Percentiles rank a stretch among this genome's conserved stretches.
These are phyloP conservation scores for Meda fulgida DNA, from an alignment of 2,797 vertebrate genomes.

Conservation along the genomic window DNA sequence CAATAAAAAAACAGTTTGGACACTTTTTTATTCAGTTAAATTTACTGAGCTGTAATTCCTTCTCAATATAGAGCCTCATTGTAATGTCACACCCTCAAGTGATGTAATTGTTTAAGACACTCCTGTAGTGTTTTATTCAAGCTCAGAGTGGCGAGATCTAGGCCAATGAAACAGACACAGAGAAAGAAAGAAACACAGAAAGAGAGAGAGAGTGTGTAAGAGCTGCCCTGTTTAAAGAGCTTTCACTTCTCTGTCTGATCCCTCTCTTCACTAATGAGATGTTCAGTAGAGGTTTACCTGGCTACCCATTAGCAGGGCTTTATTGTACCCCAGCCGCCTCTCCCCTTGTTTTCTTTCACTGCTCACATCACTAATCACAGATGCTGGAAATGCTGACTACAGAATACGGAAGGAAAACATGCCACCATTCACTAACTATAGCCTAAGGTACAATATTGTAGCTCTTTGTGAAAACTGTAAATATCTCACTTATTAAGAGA, in stretches of 20 bases:
- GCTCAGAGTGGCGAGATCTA: constrained; percentile 19
- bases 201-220: background rate
- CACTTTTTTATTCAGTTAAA: background rate
- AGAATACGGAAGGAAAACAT: constrained; percentile 43
- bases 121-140: constrained; percentile 49
- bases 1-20: background rate
- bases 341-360: constrained; percentile 58
- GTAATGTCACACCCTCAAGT: constrained; percentile 15
- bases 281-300: constrained; percentile 62
- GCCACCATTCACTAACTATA: constrained; percentile 48
- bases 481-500: background rate
- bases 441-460: constrained; percentile 43
- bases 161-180: constrained; percentile 23
- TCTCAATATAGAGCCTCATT: background rate
- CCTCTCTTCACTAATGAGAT: constrained; percentile 63
- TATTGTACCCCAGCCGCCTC: constrained; percentile 57
- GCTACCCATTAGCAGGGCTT: constrained; percentile 59
- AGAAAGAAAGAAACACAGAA: background rate
- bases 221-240: constrained; percentile 48
- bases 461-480: constrained; percentile 23
- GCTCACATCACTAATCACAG: constrained; percentile 60
- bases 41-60: background rate
- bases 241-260: constrained; percentile 54
- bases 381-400: constrained; percentile 57
- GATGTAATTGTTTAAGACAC: constrained; percentile 42